Base-by-base conservation (phyloP, 2,888 invertebrate species). In the Agonopterix alstromeriana region DNA sequence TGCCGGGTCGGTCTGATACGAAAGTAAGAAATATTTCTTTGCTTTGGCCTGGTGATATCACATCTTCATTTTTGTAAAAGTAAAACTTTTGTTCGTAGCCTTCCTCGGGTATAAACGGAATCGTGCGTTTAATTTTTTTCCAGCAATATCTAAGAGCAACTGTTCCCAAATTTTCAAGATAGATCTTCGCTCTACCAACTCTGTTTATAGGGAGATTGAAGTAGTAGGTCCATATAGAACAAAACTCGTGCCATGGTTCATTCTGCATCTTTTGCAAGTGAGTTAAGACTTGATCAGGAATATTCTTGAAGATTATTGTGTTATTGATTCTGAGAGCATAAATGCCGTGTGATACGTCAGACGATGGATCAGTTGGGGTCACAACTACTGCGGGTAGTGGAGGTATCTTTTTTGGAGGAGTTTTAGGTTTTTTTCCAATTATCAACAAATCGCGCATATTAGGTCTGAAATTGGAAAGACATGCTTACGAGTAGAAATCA, bases 31-130 rank as follows among this genome's bases (percentile, higher is more conserved):
- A 70, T 42, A 92, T 57, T 35, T 78, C 57, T 42, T 76, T 76
- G 2, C 61, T 73, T 56, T 90, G 84, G 0, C 90, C 90, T 1
- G 91, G 92, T 0, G 82, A 67, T 42, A 92, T 52, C 0, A 90
- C 64, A 11, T 86, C 78, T 63, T 90, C 90, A 54, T 89, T 90
- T 69, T 90, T 91, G 50, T 90, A 85, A 52, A 92, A 92, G 62
- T 82, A 91, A 61, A 91, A 92, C 0, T 77, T 77, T 63, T 81
- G 87, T 42, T 71, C 77, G 48, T 63, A 68, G 36, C 54, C 57
- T 42, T 70, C 71, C 50, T 80, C 78, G 3, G 78, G 73, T 56
- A 83, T 73, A 36, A 72, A 71, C 2, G 70, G 73, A 35, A 82
- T 67, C 0, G 70, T 52, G 43, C 63, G 67, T 51, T 70, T 77